Conservation (phyloP, 2,797 vertebrate genomes). For the Chiroxiphia lanceolata region DNA sequence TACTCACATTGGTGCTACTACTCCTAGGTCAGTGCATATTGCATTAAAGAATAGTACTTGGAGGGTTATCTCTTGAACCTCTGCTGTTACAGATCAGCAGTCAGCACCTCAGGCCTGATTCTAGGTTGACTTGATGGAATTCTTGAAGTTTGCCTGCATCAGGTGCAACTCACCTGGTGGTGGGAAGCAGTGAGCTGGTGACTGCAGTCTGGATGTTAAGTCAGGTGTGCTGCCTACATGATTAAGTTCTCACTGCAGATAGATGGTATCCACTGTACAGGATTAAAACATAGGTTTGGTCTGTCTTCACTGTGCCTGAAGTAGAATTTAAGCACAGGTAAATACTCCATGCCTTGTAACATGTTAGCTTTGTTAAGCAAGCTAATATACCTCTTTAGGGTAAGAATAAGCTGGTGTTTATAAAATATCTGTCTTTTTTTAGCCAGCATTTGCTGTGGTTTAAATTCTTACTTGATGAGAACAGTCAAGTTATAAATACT, state of each 20-base stretch:
- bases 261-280: not conserved
- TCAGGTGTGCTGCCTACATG: not conserved
- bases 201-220: not conserved
- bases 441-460: not conserved
- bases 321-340: not conserved
- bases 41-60: not conserved
- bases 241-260: not conserved
- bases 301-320: not conserved
- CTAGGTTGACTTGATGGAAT: not conserved
- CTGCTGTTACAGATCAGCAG: not conserved
- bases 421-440: not conserved
- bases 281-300: not conserved
- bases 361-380: not conserved
- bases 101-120: constrained; percentile 16
- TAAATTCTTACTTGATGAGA: not conserved
- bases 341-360: not conserved
- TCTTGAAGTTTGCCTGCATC: not conserved
- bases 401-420: not conserved
- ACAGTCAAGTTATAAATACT: not conserved
- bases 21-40: not conserved
- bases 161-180: not conserved
- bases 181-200: not conserved
- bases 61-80: not conserved
- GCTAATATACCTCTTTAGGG: not conserved
- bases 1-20: not conserved